Evolutionary conservation across 2,888 invertebrate genomes (phyloP).

Genomic region (Anodontia alba): DNA sequence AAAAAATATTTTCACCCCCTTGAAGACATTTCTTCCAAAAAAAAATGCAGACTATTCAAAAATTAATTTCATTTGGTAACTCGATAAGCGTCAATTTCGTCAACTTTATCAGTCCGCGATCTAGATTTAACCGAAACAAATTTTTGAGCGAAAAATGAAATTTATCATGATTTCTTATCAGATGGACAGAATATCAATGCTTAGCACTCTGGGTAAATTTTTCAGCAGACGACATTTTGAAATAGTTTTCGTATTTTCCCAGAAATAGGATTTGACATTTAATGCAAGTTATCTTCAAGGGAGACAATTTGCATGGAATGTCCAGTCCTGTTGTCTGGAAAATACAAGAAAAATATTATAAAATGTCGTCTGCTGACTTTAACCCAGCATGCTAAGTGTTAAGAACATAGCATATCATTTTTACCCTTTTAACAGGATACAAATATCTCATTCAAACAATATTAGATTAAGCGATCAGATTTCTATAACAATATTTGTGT

Average conservation of each 20-base stretch:
- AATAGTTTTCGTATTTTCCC: too few relatives aligned
- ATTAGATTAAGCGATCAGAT: constrained; percentile 20
- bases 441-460: constrained; percentile 18
- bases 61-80: constrained; percentile 11
- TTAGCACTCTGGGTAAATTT: too few relatives aligned
- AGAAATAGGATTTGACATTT: too few relatives aligned
- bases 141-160: constrained; percentile 6
- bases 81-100: constrained; percentile 9
- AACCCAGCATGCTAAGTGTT: background rate
- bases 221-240: too few relatives aligned
- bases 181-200: too few relatives aligned
- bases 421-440: constrained; percentile 2
- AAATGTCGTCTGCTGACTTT: too few relatives aligned
- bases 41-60: constrained; percentile 1
- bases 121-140: background rate
- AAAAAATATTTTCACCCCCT: background rate
- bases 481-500: constrained; percentile 15
- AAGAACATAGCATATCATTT: background rate
- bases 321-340: too few relatives aligned
- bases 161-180: background rate
- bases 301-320: too few relatives aligned
- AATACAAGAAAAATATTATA: too few relatives aligned
- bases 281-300: too few relatives aligned
- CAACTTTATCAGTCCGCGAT: background rate
- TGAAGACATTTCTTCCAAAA: background rate